These are phyloP conservation scores for Colossoma macropomum DNA, from an alignment of 2,113 vertebrate genomes.

Conservation along the genomic window DNA sequence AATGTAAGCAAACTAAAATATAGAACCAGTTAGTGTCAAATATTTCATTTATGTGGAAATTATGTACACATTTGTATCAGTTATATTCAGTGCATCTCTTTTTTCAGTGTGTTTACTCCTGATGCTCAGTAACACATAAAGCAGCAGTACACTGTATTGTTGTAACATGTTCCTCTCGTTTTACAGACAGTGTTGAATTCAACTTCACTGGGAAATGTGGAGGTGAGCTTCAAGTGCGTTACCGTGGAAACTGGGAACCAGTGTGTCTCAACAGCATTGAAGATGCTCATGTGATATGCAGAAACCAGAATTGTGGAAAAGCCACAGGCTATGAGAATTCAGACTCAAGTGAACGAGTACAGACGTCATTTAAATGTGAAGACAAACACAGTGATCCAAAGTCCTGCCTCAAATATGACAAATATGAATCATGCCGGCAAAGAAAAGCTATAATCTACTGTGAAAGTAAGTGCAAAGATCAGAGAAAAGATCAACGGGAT, in stretches of 20 bases:
- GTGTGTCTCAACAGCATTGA: rapidly evolving
- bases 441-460: slow-evolving; percentile 48
- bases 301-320: rapidly evolving
- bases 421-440: rapidly evolving
- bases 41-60: no score
- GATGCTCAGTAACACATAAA: no score
- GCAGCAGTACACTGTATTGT: no score
- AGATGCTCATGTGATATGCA: background rate
- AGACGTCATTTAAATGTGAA: background rate
- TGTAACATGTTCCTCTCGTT: background rate
- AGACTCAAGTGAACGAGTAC: no score
- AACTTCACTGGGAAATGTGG: slow-evolving; percentile 30
- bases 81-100: no score
- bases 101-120: no score
- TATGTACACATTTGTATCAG: no score
- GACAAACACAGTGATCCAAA: rapidly evolving
- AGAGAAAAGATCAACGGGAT: background rate
- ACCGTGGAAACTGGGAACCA: background rate
- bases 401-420: background rate
- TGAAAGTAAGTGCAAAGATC: slow-evolving; percentile 37
- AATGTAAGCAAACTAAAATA: no score
- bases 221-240: slow-evolving; percentile 48
- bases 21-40: no score
- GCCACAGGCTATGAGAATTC: rapidly evolving
- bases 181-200: slow-evolving; percentile 27